Percentiles rank a stretch among this genome's conserved stretches.
Conservation (phyloP, 2,888 invertebrate genomes). For the Bhutanitis thaidina region DNA sequence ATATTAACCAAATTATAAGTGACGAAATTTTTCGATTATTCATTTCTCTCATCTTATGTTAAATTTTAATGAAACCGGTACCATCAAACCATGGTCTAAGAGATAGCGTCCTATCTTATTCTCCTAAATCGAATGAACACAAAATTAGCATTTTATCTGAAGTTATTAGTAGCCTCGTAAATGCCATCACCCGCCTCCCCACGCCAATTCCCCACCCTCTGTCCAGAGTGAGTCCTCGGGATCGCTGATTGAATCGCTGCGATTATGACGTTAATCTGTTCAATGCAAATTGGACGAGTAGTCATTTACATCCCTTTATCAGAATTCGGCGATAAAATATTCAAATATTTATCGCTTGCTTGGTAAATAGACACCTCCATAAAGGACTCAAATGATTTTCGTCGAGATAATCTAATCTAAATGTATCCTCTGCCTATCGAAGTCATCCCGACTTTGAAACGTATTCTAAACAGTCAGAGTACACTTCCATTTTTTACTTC, state of each 20-base stretch:
- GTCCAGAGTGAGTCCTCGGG: constrained; percentile 59
- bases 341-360: constrained; percentile 68
- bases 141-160: constrained; percentile 78
- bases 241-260: constrained; percentile 76
- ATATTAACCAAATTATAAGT: no score
- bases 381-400: constrained; percentile 20
- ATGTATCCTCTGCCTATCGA: constrained; percentile 7
- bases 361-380: constrained; percentile 36
- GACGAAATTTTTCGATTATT: no score
- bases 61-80: constrained; percentile 13
- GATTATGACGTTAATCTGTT: constrained; percentile 80
- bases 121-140: constrained; percentile 74
- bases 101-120: constrained; percentile 46
- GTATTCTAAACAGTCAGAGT: not conserved
- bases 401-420: constrained; percentile 9
- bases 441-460: constrained; percentile 4
- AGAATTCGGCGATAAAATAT: constrained; percentile 68
- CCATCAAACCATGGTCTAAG: constrained; percentile 11
- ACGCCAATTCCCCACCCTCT: constrained; percentile 30
- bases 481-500: not conserved
- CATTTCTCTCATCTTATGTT: not conserved
- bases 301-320: constrained; percentile 77
- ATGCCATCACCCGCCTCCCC: constrained; percentile 36
- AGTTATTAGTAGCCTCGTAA: constrained; percentile 70
- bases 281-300: constrained; percentile 77